Evolutionary conservation across 2,888 invertebrate genomes (phyloP).

Genomic region (Lycaena phlaeas): DNA sequence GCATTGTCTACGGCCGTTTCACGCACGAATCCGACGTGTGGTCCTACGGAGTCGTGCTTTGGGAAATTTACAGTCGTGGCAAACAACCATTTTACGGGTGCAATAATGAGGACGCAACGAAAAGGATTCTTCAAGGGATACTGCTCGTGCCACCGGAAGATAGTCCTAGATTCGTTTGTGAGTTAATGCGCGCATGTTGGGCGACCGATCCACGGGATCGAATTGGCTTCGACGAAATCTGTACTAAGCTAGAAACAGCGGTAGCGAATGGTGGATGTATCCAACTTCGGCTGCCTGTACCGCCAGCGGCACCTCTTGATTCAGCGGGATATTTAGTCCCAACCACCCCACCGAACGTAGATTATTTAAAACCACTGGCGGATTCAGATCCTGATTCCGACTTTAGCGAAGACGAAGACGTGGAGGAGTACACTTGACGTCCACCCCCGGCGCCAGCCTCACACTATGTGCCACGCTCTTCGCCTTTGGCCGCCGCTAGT

Average conservation of each 20-base stretch:
- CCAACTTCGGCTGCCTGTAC: constrained; percentile 47
- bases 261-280: constrained; percentile 37
- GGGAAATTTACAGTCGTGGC: constrained; percentile 95
- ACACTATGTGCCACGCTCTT: constrained; percentile 43
- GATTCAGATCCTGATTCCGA: constrained; percentile 43
- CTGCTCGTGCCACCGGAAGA: constrained; percentile 85
- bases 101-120: constrained; percentile 89
- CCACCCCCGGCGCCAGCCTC: constrained; percentile 30
- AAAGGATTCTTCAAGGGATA: constrained; percentile 83
- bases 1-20: constrained; percentile 90
- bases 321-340: constrained; percentile 80
- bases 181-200: constrained; percentile 87
- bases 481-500: constrained; percentile 29
- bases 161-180: constrained; percentile 80
- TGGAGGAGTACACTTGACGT: constrained; percentile 60
- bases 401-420: constrained; percentile 47
- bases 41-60: constrained; percentile 93
- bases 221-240: constrained; percentile 80
- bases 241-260: constrained; percentile 74
- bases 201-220: constrained; percentile 85
- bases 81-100: constrained; percentile 94
- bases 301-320: constrained; percentile 75
- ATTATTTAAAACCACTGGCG: constrained; percentile 73
- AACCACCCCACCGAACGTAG: constrained; percentile 55
- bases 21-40: constrained; percentile 94